Percentiles rank a stretch among this genome's conserved stretches.
phyloP scores from a whole-genome alignment of 2,888 invertebrate species.

The Hypolimnas misippus region DNA sequence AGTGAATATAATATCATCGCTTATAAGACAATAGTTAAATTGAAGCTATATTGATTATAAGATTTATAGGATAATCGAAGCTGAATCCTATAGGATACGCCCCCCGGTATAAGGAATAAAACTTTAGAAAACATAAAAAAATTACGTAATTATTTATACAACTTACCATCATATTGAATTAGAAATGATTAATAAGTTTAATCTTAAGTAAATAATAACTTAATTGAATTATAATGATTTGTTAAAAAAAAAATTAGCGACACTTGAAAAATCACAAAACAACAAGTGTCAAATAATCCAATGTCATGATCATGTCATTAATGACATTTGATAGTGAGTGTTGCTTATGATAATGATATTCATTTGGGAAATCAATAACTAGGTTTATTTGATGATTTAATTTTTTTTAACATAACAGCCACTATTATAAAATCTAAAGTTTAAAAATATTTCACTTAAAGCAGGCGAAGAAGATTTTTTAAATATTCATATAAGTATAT shows the following conservation, averaged over 20 bases:
- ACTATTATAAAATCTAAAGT: too few species aligned
- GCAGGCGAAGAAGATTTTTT: too few species aligned
- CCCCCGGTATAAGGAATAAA: conserved; percentile 50
- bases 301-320: conserved; percentile 16
- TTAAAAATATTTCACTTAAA: too few species aligned
- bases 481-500: too few species aligned
- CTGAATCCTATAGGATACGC: conserved; percentile 49
- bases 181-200: background rate
- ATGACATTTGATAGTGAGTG: background rate
- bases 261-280: conserved; percentile 14
- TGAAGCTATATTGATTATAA: background rate
- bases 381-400: too few species aligned
- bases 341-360: background rate
- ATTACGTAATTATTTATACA: conserved; percentile 1
- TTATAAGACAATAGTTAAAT: too few species aligned
- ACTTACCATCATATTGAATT: conserved; percentile 67
- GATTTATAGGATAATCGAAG: conserved; percentile 1
- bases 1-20: background rate
- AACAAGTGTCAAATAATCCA: conserved; percentile 34
- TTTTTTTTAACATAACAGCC: too few species aligned
- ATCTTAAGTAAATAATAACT: background rate
- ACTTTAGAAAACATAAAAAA: background rate
- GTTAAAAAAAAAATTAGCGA: conserved; percentile 10
- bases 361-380: background rate
- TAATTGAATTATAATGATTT: conserved; percentile 17